Evolutionary conservation across 2,113 vertebrate species (phyloP), one percentile per base, ranked within the genome.

Genomic region (Gambusia affinis): DNA sequence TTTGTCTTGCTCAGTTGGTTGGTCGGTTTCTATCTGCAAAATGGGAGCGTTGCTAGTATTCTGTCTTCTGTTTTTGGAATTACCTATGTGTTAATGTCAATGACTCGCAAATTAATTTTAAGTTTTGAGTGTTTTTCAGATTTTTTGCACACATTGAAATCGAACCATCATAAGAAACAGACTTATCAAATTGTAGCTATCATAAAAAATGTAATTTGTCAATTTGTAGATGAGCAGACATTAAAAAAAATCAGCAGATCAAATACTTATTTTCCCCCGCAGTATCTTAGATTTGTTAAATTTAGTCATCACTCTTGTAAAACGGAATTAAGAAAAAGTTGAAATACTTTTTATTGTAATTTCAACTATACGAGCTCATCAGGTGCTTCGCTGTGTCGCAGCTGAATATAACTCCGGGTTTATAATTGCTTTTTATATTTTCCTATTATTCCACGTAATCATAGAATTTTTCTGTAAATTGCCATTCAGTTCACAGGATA

Each of bases 281-380:
- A 6, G 5, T 28, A 64, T 60, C 4, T 51, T 72, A 10, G 15
- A 64, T 33, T 35, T 70, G 68, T 78, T 61, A 17, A 33, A n/a
- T 57, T 69, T 29, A 47, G 30, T 0, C 17, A 68, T 19, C 27
- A 10, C 29, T 4, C n/a, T n/a, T 19, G 3, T 31, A 3, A 54
- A 71, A 69, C 70, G 63, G 2, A 61, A 78, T 60, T 63, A 30
- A 66, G 61, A 61, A 8, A 35, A 14, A 73, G 60, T 54, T 7
- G 33, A 68, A 39, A 73, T 28, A 2, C 57, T 60, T 29, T 15
- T 14, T 28, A 2, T 3, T 61, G 60, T 60, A 60, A 31, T 2
- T 47, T 47, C 15, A 47, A 47, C 33, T 12, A 73, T 51, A 61
- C 6, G 64, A 8, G 60, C 8, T 70, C 29, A 44, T 11, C n/a